Percentiles rank a stretch among this genome's conserved stretches.
Conservation (phyloP, 2,888 invertebrate species). For the Agonopterix arenella region DNA sequence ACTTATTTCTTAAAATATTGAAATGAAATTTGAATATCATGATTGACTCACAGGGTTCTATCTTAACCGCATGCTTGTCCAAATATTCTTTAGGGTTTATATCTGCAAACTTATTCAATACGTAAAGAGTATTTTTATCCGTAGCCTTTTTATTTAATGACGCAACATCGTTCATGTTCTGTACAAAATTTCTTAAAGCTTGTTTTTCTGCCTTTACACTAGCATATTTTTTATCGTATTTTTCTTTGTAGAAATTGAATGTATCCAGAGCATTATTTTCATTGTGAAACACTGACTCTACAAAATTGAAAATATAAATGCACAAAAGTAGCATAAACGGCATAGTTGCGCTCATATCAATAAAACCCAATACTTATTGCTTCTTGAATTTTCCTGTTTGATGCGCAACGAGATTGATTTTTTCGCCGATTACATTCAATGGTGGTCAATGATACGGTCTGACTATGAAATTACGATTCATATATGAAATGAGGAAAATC, state of each 20-base stretch:
- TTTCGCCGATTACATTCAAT: constrained; percentile 4
- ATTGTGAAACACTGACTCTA: constrained; percentile 10
- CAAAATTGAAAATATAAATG: background rate
- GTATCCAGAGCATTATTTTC: constrained; percentile 15
- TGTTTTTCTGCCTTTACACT: constrained; percentile 20
- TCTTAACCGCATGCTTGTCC: constrained; percentile 30
- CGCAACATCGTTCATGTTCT: constrained; percentile 31
- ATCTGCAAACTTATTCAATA: constrained; percentile 44
- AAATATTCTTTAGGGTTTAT: constrained; percentile 27
- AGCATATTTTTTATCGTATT: constrained; percentile 34
- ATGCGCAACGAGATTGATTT: constrained; percentile 8
- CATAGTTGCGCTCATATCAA: constrained; percentile 5
- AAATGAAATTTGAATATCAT: too few relatives aligned
- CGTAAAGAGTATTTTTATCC: constrained; percentile 24
- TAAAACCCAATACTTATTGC: constrained; percentile 3
- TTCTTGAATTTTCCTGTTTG: constrained; percentile 6
- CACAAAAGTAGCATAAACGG: background rate
- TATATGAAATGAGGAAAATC: constrained; percentile 1
- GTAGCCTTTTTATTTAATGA: constrained; percentile 29
- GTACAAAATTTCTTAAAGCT: constrained; percentile 33
- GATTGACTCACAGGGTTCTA: constrained; percentile 41
- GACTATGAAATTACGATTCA: constrained; percentile 6
- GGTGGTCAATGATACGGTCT: constrained; percentile 6
- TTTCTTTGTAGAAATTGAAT: constrained; percentile 34
- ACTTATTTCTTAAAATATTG: too few relatives aligned